Percentiles rank a stretch among this genome's conserved stretches.
These are phyloP conservation scores for Fregetta grallaria DNA, from an alignment of 2,113 vertebrate species.

Conservation along the genomic window DNA sequence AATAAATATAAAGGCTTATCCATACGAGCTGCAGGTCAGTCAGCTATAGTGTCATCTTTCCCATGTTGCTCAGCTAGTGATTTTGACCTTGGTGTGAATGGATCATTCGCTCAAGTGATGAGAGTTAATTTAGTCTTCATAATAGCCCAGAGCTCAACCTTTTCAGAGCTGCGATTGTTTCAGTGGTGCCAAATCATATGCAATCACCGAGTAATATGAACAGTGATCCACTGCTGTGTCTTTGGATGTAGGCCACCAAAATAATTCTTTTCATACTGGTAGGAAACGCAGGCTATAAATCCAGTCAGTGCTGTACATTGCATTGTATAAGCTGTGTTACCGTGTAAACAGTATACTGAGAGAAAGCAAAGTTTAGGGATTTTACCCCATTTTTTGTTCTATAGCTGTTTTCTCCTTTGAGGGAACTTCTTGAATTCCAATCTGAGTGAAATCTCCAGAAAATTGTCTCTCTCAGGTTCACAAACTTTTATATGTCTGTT, in stretches of 20 bases:
- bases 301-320: neutral
- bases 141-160: constrained; percentile 54
- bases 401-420: neutral
- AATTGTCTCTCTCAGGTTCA: neutral
- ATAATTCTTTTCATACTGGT: neutral
- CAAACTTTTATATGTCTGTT: neutral
- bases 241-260: constrained; percentile 33
- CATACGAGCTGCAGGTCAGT: neutral
- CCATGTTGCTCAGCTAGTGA: constrained; percentile 5
- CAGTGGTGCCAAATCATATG: constrained; percentile 57
- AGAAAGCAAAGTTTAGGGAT: neutral
- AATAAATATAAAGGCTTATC: neutral
- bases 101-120: constrained; percentile 59
- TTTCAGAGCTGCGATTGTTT: constrained; percentile 38
- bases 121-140: constrained; percentile 57
- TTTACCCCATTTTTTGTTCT: neutral
- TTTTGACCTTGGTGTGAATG: constrained; percentile 62
- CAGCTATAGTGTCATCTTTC: neutral
- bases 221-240: constrained; percentile 30
- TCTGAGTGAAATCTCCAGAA: neutral
- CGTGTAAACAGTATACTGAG: neutral
- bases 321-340: neutral
- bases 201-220: constrained; percentile 51
- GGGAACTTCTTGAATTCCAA: neutral
- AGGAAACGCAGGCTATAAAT: neutral